A percentile compares a stretch with the other conserved stretches of the same genome.
These are phyloP conservation scores for Acleris cristana DNA, from an alignment of 2,888 invertebrate species.

Conservation along the genomic window DNA sequence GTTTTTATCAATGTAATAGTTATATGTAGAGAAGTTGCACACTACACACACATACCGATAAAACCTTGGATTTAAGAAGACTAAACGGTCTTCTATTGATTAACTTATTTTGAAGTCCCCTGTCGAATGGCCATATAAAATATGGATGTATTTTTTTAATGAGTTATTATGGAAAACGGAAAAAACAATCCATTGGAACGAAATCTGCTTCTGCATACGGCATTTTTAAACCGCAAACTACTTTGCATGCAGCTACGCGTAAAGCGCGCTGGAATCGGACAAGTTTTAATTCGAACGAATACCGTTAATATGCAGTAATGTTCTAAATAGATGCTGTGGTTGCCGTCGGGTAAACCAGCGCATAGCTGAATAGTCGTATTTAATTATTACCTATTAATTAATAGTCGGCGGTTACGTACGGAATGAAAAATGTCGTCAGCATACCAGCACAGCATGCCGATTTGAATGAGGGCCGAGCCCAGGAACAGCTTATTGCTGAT, in stretches of 20 bases:
- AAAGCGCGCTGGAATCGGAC: not conserved
- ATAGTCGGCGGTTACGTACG: constrained; percentile 51
- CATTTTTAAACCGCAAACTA: constrained; percentile 1
- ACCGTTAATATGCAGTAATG: constrained; percentile 13
- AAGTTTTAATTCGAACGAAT: not conserved
- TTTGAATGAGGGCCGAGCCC: constrained; percentile 70
- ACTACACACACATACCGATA: no score
- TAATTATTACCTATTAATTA: not conserved
- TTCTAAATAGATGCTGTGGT: not conserved
- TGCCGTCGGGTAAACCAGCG: not conserved
- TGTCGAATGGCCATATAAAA: no score
- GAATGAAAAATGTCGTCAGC: constrained; percentile 76
- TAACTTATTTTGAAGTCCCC: no score
- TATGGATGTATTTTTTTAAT: no score
- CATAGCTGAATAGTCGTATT: not conserved
- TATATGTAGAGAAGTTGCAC: no score
- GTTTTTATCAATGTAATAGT: no score
- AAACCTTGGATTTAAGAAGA: no score
- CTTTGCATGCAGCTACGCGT: not conserved
- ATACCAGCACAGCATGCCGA: constrained; percentile 77
- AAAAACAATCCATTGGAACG: no score
- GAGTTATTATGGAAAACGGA: no score
- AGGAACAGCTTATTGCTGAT: constrained; percentile 73
- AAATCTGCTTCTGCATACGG: no score
- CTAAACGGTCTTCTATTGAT: no score